A percentile compares a stretch with the other conserved stretches of the same genome.
Evolutionary conservation across 2,113 vertebrate genomes (phyloP).

Genomic region (Tinamus guttatus): DNA sequence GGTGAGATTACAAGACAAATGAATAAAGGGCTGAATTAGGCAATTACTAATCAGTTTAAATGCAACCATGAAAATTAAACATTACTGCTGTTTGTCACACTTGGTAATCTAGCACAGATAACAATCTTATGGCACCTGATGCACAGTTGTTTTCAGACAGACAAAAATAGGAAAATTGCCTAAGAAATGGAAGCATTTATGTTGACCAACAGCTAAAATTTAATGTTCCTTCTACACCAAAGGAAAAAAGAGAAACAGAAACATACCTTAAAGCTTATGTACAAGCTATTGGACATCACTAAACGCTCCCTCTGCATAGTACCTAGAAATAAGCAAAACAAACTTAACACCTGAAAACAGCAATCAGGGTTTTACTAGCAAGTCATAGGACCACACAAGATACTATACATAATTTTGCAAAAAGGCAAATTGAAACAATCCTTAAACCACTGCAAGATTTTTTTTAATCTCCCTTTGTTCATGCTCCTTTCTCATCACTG

Average conservation of each 20-base stretch:
- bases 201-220: fast-evolving
- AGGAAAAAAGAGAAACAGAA: not conserved
- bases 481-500: fast-evolving
- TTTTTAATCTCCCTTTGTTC: not conserved
- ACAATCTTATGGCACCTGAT: not conserved
- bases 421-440: not conserved
- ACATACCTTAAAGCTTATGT: conserved; percentile 20
- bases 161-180: not conserved
- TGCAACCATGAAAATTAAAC: not conserved
- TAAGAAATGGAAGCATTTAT: not conserved
- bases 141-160: not conserved
- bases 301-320: not conserved
- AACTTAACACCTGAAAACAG: not conserved
- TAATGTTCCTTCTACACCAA: not conserved
- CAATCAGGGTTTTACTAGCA: not conserved
- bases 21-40: not conserved
- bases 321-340: conserved; percentile 30
- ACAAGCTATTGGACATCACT: fast-evolving
- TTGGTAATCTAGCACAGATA: not conserved
- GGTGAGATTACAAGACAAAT: not conserved
- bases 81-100: not conserved
- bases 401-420: fast-evolving
- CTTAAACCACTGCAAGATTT: fast-evolving
- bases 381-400: fast-evolving
- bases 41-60: not conserved